Evolutionary conservation across 2,888 invertebrate genomes (phyloP), one percentile per base, ranked within the genome.

Genomic region (Strigamia transsilvanica): DNA sequence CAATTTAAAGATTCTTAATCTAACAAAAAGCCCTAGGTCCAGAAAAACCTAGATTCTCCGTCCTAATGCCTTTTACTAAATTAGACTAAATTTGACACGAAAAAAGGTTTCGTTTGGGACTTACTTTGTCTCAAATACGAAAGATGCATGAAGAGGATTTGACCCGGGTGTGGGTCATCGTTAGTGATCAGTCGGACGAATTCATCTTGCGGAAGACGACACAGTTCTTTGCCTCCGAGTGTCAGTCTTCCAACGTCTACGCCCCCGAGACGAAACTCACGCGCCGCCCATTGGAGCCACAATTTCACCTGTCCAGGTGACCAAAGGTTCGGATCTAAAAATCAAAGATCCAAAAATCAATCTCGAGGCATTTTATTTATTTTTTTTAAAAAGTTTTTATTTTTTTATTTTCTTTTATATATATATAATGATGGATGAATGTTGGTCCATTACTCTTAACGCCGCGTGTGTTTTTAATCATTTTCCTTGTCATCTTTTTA

Each of bases 241-340:
- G 85, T 85, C 83, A 87, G 87, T 81, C 86, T 85, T 77, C 84
- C 84, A 15, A 85, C 83, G 83, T 87, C 87, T 10, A 87, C 84
- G 81, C 87, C 87, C 73, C 84, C 84, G 15, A 87, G 84, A 21
- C 84, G 84, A 84, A 86, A 86, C 73, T 87, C 87, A 41, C 84
- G 85, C 12, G 86, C 84, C 2, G 86, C 85, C 87, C 87, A 87
- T 51, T 87, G 86, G 80, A 88, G 83, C 88, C 88, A 88, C 82
- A 85, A 85, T 23, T 85, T 85, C 13, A 87, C 87, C 83, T 88
- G 86, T 1, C 85, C 85, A 15, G 83, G 84, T 5, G 84, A 86
- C 88, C 88, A 88, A 38, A 85, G 83, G 23, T 84, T 82, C 0
- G 87, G 87, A 85, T 88, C 88, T 87, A 78, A 41, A 80, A 80